Conservation (phyloP, 2,797 vertebrate genomes). For the Epinephelus awoara region DNA sequence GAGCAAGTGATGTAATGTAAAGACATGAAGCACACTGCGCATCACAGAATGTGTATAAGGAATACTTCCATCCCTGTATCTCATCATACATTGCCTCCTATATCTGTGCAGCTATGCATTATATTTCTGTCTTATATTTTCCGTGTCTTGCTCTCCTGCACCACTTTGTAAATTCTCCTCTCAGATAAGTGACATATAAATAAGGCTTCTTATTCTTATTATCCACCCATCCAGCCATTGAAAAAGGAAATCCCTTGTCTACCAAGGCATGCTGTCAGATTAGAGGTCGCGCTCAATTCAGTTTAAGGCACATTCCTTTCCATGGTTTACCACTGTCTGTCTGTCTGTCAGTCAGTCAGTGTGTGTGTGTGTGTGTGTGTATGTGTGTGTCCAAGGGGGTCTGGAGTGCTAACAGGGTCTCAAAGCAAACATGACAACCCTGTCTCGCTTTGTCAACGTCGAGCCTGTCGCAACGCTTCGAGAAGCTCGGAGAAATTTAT, state of each 20-base stretch:
- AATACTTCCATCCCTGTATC: background rate
- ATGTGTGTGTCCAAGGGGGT: slow-evolving; percentile 55
- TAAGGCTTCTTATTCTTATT: slow-evolving; percentile 68
- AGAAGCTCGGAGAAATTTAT: slow-evolving; percentile 70
- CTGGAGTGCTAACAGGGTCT: slow-evolving; percentile 74
- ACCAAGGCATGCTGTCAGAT: slow-evolving; percentile 74
- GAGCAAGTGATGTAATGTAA: background rate
- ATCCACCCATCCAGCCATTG: slow-evolving; percentile 67
- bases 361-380: slow-evolving; percentile 17
- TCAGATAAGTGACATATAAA: slow-evolving; percentile 67
- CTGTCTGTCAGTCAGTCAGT: slow-evolving; percentile 13
- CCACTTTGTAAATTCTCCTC: slow-evolving; percentile 53
- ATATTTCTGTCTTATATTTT: slow-evolving; percentile 18
- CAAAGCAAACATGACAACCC: slow-evolving; percentile 78
- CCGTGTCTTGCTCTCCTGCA: slow-evolving; percentile 22
- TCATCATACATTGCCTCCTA: slow-evolving; percentile 13
- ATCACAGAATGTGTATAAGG: background rate
- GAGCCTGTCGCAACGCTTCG: slow-evolving; percentile 67
- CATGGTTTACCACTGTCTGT: slow-evolving; percentile 31
- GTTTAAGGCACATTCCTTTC: slow-evolving; percentile 47
- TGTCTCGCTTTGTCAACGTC: slow-evolving; percentile 70
- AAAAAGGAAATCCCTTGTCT: slow-evolving; percentile 70
- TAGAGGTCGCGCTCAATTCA: slow-evolving; percentile 66
- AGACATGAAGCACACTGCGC: background rate
- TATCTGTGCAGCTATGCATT: slow-evolving; percentile 30